Conservation (phyloP, 2,113 vertebrate genomes). For the Saimiri boliviensis region DNA sequence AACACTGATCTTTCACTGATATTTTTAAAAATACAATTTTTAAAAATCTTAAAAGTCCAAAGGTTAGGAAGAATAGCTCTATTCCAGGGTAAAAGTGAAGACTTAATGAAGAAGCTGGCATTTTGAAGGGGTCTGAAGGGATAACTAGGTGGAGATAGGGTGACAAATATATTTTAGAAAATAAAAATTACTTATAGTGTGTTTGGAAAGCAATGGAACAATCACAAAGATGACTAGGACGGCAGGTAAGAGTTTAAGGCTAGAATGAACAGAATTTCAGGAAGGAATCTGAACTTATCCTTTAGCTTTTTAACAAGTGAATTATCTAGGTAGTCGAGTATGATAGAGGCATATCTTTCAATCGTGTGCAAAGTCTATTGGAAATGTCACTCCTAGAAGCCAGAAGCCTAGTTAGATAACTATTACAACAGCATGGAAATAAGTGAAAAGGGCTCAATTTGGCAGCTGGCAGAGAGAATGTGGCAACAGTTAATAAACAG, state of each 20-base stretch:
- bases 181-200: neutral
- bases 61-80: neutral
- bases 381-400: neutral
- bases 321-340: neutral
- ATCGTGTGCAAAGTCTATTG: neutral
- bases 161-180: neutral
- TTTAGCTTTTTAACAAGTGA: neutral
- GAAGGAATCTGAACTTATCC: neutral
- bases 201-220: neutral
- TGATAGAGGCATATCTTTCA: neutral
- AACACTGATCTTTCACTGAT: neutral
- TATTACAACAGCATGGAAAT: neutral
- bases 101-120: neutral
- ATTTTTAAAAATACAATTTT: neutral
- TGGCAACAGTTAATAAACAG: neutral
- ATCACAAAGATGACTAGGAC: neutral
- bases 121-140: neutral
- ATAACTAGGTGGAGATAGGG: neutral
- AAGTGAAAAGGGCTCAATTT: neutral
- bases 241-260: neutral
- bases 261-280: neutral
- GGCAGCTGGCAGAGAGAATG: neutral
- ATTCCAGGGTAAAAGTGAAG: neutral
- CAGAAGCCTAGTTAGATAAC: neutral
- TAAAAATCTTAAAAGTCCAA: neutral